phyloP scores from a whole-genome alignment of 2,797 vertebrate genomes.

The Synanceia verrucosa region DNA sequence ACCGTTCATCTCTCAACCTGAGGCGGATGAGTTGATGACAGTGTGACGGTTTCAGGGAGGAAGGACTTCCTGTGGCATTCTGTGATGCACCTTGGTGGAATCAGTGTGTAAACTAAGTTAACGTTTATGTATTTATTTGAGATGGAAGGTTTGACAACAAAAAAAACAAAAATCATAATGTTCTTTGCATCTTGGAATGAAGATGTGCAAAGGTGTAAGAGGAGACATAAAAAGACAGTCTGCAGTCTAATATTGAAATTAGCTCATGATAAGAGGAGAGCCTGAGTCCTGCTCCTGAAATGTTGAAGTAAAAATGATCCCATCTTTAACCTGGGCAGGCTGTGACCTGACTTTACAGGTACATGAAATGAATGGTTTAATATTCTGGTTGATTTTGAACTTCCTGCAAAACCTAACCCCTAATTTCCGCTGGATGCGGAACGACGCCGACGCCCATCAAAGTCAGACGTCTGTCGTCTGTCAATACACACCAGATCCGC shows the following conservation, averaged over 20 bases:
- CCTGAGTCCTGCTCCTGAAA: neutral
- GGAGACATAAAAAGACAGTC: neutral
- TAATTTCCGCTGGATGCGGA: too few species aligned
- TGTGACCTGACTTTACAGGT: neutral
- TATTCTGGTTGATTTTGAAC: too few species aligned
- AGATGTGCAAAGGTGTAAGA: neutral
- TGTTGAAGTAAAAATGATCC: neutral
- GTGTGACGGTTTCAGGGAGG: too few species aligned
- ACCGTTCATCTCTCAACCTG: too few species aligned
- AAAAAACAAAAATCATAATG: neutral
- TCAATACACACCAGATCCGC: too few species aligned
- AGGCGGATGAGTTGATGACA: too few species aligned
- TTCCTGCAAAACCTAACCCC: too few species aligned
- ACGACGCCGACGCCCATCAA: too few species aligned
- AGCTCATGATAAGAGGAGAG: neutral
- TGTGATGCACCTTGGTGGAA: too few species aligned
- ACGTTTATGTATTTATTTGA: neutral
- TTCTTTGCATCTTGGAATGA: neutral
- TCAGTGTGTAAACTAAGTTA: neutral
- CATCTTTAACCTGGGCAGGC: neutral
- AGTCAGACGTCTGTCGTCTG: too few species aligned
- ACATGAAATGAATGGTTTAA: neutral
- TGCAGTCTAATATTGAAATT: too few species aligned
- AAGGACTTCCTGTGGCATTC: too few species aligned
- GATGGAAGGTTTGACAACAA: neutral